Base-by-base conservation (phyloP, 2,113 vertebrate genomes). In the Pseudolaguvia tuberculata region DNA sequence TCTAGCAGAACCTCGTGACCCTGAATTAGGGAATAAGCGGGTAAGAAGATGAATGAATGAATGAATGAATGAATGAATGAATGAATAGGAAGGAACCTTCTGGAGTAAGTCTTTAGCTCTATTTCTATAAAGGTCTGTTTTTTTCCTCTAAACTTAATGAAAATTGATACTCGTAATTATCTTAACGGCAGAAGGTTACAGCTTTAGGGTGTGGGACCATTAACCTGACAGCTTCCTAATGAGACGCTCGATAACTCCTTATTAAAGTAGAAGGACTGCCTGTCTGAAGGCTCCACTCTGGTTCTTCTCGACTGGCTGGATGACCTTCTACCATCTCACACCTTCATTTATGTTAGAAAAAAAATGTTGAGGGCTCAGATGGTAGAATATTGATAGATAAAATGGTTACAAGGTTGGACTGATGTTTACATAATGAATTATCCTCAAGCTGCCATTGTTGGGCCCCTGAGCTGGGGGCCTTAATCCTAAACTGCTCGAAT, bases 161-260 rank as follows among this genome's bases (percentile, higher is more conserved):
- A 69, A 75, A 73, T 70, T 53, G 59, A 70, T 70, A 69, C 61
- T 47, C 35, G 68, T 76, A 39, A 76, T 68, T 71, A 58, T 20
- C 20, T 13, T 48, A 56, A 48, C 47, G 39, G 62, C 52, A 57
- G 71, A 47, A 18, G 66, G 79, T 70, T 73, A 78, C 81, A 76
- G 82, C 83, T 58, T 73, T 59, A 48, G 45, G 62, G 70, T 51
- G 23, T 48, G 55, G 23, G 55, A 55, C 53, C 61, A 39, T 50
- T 73, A 56, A 51, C 51, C 70, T 27, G 65, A 80, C 65, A 63
- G 63, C 63, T 70, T 67, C 51, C 53, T 75, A 76, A 76, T 62
- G 62, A 80, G 69, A 50, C 21, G 29, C 65, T 57, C 29, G 61
- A 77, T 73, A 70, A 70, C 70, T 72, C 73, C 61, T 48, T 62